Conservation (phyloP, 2,797 vertebrate species). For the Lepilemur septentrionalis region DNA sequence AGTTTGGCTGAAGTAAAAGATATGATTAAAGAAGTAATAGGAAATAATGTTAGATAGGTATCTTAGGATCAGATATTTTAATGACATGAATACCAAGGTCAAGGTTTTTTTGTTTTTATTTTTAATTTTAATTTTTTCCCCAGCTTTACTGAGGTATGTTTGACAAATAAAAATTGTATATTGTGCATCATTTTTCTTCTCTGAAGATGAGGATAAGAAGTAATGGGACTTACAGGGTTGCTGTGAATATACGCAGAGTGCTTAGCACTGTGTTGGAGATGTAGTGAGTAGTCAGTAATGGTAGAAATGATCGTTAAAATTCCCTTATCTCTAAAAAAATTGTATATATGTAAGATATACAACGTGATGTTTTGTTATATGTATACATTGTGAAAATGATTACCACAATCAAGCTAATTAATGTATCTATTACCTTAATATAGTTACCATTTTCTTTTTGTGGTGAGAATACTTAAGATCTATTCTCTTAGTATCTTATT, state of each 20-base stretch:
- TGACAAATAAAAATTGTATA: neutral
- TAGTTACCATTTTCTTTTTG: neutral
- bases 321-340: neutral
- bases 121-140: neutral
- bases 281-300: neutral
- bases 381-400: neutral
- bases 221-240: neutral
- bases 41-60: constrained; percentile 1
- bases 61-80: neutral
- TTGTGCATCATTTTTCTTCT: neutral
- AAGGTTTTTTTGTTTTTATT: neutral
- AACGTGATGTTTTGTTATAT: neutral
- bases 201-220: neutral
- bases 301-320: neutral
- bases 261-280: neutral
- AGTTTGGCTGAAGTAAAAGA: neutral
- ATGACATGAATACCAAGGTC: neutral
- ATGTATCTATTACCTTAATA: neutral
- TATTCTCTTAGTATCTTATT: neutral
- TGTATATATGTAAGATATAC: neutral
- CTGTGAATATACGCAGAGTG: neutral
- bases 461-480: neutral
- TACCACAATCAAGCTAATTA: neutral
- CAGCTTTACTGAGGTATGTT: neutral
- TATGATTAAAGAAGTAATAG: neutral